Conservation (phyloP, 2,888 invertebrate species). For the Diplazon laetatorius region DNA sequence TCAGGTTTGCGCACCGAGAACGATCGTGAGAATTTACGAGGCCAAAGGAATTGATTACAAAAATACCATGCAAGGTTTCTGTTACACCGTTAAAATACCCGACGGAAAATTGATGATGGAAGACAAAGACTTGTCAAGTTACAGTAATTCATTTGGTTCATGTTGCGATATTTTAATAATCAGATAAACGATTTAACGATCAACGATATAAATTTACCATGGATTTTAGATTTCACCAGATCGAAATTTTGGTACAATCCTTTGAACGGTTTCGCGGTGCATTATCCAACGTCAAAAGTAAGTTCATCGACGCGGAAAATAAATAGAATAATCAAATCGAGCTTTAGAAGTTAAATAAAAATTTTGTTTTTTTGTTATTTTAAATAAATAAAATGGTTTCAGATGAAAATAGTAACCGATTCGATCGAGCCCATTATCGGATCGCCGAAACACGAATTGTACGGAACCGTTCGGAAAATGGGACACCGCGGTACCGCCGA, state of each 20-base stretch:
- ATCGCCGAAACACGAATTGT: not conserved
- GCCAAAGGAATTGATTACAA: not conserved
- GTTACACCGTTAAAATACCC: not conserved
- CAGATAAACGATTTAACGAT: too few species aligned
- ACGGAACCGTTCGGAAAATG: not conserved
- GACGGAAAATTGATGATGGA: not conserved
- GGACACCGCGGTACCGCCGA: not conserved
- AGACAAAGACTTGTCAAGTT: not conserved
- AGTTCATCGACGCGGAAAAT: not conserved
- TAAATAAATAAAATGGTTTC: too few species aligned
- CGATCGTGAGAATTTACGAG: not conserved
- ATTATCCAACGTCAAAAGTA: not conserved
- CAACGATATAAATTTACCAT: too few species aligned
- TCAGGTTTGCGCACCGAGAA: constrained; percentile 8
- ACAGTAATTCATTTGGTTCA: not conserved
- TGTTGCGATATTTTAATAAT: too few species aligned
- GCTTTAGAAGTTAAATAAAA: too few species aligned
- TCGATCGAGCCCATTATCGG: not conserved
- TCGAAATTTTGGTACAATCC: not conserved
- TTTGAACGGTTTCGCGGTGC: not conserved
- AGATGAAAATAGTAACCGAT: too few species aligned
- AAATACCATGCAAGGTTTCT: not conserved
- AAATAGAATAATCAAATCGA: too few species aligned
- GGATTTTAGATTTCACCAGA: not conserved
- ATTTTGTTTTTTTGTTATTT: too few species aligned